A percentile compares a stretch with the other conserved stretches of the same genome.
Evolutionary conservation across 64 coral and sea anemone species (phyloP).

Genomic region (Montipora sp.): DNA sequence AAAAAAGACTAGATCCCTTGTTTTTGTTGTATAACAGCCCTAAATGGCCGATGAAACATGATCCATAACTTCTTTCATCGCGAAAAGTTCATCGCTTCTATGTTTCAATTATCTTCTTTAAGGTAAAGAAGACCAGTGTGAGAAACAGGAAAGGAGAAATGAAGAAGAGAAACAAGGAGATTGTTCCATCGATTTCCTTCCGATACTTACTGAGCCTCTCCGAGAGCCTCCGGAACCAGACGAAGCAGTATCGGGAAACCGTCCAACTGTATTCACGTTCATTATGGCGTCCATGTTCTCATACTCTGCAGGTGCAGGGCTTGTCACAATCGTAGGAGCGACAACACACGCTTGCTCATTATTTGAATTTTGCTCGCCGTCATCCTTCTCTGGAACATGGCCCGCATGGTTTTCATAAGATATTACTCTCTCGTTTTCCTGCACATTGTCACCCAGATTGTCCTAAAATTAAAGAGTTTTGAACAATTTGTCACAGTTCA

Average conservation of each 20-base stretch:
- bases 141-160: background rate
- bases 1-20: too few species aligned
- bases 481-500: too few species aligned
- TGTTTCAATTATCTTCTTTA: too few species aligned
- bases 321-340: conserved; percentile 63
- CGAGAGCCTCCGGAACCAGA: conserved; percentile 35
- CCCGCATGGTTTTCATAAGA: background rate
- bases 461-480: background rate
- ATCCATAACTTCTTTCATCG: too few species aligned
- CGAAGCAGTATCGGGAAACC: background rate
- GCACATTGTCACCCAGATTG: background rate
- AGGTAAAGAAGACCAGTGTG: too few species aligned
- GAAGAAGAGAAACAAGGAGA: background rate
- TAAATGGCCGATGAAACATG: too few species aligned
- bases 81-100: too few species aligned
- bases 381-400: background rate
- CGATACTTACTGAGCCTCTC: conserved; percentile 36
- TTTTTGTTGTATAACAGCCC: too few species aligned
- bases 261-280: background rate
- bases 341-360: background rate
- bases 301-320: conserved; percentile 44
- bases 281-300: background rate
- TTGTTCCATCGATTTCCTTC: background rate
- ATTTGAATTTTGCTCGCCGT: background rate
- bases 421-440: background rate